Conservation (phyloP, 2,113 vertebrate species). For the Ailuropoda melanoleuca region DNA sequence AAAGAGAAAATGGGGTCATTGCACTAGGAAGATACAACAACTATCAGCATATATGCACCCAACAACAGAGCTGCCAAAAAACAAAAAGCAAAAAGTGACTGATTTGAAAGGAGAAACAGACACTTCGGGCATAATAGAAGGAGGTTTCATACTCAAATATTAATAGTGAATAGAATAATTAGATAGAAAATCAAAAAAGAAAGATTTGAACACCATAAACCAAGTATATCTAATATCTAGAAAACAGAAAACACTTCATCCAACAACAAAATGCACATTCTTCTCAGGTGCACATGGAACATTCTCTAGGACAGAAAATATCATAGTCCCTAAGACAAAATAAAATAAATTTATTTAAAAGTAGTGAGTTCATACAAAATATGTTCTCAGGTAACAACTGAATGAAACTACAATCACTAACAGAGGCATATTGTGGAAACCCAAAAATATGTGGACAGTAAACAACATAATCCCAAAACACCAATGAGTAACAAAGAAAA, state of each 20-base stretch:
- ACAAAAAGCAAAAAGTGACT: neutral
- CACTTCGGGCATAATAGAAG: neutral
- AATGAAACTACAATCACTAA: neutral
- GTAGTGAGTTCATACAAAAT: neutral
- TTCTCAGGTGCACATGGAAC: neutral
- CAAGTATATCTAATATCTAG: neutral
- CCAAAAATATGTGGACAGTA: neutral
- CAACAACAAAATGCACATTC: neutral
- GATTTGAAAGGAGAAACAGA: neutral
- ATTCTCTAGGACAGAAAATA: neutral
- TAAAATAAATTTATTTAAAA: conserved; percentile 6
- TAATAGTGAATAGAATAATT: neutral
- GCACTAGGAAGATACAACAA: neutral
- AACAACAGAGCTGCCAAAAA: neutral
- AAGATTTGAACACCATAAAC: neutral
- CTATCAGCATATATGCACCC: neutral
- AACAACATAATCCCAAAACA: neutral
- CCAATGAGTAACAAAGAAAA: neutral
- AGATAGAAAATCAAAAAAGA: neutral
- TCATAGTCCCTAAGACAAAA: neutral
- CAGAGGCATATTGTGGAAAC: neutral
- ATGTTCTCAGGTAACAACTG: neutral
- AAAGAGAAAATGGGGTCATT: neutral
- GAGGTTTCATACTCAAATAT: neutral
- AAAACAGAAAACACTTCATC: neutral